phyloP scores from a whole-genome alignment of 1,140 invertebrate species.

The Nomia melanderi region DNA sequence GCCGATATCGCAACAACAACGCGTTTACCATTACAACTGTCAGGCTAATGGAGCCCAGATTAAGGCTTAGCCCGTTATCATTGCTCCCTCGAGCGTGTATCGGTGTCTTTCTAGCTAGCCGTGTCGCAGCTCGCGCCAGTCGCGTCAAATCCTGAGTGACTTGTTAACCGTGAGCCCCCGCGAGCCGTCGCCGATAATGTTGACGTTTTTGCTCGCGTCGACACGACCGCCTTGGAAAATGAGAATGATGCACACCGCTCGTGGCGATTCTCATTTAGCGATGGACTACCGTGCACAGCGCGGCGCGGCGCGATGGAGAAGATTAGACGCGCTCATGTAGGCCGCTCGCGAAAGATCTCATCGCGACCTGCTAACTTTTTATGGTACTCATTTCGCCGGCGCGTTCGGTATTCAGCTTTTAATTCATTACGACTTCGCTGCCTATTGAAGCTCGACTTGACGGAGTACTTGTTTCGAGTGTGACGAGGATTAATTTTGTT shows the following conservation, averaged over 20 bases:
- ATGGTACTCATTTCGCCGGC: too few species aligned
- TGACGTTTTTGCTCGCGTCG: slow-evolving; percentile 26
- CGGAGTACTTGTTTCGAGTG: too few species aligned
- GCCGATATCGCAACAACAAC: slow-evolving; percentile 66
- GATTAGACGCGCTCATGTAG: not conserved
- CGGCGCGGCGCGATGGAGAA: not conserved
- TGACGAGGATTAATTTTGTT: too few species aligned
- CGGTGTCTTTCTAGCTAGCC: slow-evolving; percentile 55
- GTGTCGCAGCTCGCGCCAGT: slow-evolving; percentile 7
- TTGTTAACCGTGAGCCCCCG: slow-evolving; percentile 52
- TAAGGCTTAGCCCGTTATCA: slow-evolving; percentile 62
- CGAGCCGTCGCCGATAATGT: slow-evolving; percentile 54
- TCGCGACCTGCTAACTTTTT: not conserved
- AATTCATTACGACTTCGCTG: too few species aligned
- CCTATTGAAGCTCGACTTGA: too few species aligned
- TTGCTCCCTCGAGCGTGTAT: slow-evolving; percentile 53
- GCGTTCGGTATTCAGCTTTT: too few species aligned
- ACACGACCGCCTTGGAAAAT: slow-evolving; percentile 7
- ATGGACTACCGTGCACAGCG: not conserved
- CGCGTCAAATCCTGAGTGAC: slow-evolving; percentile 57
- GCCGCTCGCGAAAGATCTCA: too few species aligned
- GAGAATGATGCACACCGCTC: too few species aligned
- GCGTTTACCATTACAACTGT: slow-evolving; percentile 69
- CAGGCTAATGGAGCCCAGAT: slow-evolving; percentile 66
- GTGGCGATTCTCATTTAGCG: not conserved